Evolutionary conservation across 1,140 invertebrate genomes (phyloP).

Genomic region (Drosophila bocki): DNA sequence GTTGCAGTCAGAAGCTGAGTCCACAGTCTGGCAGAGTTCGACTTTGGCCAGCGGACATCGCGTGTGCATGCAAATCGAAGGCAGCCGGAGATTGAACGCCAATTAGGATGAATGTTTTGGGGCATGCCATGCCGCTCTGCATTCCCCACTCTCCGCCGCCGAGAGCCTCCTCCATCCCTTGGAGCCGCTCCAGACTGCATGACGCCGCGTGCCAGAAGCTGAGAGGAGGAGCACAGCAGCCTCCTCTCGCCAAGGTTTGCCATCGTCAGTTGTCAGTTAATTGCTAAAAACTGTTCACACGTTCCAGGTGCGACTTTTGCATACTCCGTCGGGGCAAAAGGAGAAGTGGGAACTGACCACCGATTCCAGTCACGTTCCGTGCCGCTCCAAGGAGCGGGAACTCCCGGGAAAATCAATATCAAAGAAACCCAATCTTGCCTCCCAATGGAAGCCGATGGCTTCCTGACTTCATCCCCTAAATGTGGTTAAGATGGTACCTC

Average conservation of each 20-base stretch:
- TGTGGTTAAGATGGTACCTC: constrained; percentile 1
- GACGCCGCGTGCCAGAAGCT: constrained; percentile 65
- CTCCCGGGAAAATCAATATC: constrained; percentile 73
- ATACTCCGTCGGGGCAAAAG: constrained; percentile 27
- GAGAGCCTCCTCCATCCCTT: constrained; percentile 21
- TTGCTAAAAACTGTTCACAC: constrained; percentile 84
- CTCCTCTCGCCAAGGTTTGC: constrained; percentile 28
- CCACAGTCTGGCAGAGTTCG: neutral
- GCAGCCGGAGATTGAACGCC: constrained; percentile 75
- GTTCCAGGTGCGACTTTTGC: constrained; percentile 78
- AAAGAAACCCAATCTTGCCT: constrained; percentile 50
- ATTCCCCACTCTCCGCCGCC: neutral
- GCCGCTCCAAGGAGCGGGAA: constrained; percentile 37
- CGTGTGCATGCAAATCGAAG: constrained; percentile 80
- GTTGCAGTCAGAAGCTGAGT: neutral
- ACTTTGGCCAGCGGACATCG: constrained; percentile 50
- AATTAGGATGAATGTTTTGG: constrained; percentile 82
- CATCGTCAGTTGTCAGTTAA: constrained; percentile 66
- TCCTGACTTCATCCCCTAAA: constrained; percentile 43
- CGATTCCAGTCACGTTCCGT: constrained; percentile 58
- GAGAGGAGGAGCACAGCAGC: constrained; percentile 12
- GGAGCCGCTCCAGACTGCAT: constrained; percentile 66
- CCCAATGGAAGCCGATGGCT: constrained; percentile 20
- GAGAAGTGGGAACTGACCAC: constrained; percentile 20
- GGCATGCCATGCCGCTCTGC: constrained; percentile 59